A percentile compares a stretch with the other conserved stretches of the same genome.
Conservation (phyloP, 1,140 invertebrate species). For the Drosophila watanabei region DNA sequence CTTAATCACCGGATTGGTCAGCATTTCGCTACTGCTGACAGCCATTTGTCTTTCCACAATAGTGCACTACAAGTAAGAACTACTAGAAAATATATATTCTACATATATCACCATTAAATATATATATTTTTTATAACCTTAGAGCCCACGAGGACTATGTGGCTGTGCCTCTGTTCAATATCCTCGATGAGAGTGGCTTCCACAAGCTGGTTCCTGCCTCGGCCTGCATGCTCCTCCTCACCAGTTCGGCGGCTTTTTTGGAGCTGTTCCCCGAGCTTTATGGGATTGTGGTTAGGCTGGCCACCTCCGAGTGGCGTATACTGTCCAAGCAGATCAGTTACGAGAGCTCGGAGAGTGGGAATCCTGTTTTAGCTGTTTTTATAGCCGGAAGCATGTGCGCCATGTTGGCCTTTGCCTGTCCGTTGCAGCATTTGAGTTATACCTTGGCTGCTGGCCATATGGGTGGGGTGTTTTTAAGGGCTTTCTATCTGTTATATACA, state of each 20-base stretch:
- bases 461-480: constrained; percentile 60
- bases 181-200: constrained; percentile 88
- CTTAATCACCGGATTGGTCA: constrained; percentile 56
- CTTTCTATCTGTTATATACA: constrained; percentile 76
- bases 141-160: constrained; percentile 85
- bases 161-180: constrained; percentile 88
- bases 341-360: constrained; percentile 88
- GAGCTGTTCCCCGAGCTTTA: constrained; percentile 88
- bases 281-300: constrained; percentile 87
- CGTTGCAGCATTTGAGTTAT: constrained; percentile 85
- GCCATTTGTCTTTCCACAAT: constrained; percentile 77
- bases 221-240: constrained; percentile 88
- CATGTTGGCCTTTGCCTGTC: constrained; percentile 89
- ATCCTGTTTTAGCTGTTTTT: constrained; percentile 89
- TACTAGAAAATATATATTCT: not conserved
- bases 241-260: constrained; percentile 88
- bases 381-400: constrained; percentile 89
- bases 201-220: constrained; percentile 88
- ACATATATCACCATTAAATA: not conserved
- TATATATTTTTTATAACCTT: not conserved
- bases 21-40: constrained; percentile 66
- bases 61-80: constrained; percentile 72
- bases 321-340: constrained; percentile 89
- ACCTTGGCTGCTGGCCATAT: constrained; percentile 81
- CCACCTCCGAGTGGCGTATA: constrained; percentile 89